Evolutionary conservation across 2,888 invertebrate species (phyloP).

Genomic region (Atethmia centrago): DNA sequence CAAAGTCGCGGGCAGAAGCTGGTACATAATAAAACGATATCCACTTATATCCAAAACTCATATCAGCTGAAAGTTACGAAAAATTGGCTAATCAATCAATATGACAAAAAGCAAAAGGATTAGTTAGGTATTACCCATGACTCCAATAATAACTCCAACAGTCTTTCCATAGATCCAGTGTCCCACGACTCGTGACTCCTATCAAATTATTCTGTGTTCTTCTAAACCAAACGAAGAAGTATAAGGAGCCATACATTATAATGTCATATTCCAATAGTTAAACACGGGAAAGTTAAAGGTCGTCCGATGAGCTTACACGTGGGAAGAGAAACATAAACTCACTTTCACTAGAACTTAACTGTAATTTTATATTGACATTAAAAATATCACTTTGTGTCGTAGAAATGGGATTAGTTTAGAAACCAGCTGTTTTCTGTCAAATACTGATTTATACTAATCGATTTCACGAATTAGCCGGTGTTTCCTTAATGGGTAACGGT

Average conservation of each 20-base stretch:
- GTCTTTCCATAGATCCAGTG: background rate
- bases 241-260: constrained; percentile 37
- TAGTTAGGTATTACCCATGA: background rate
- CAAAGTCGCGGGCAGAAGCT: too few species aligned
- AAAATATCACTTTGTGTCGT: constrained; percentile 62
- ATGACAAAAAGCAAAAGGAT: background rate
- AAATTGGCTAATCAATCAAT: background rate
- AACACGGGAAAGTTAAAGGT: constrained; percentile 60
- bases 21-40: background rate
- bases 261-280: constrained; percentile 45
- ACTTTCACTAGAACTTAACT: constrained; percentile 65
- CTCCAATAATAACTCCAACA: background rate
- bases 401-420: constrained; percentile 60
- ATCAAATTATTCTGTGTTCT: constrained; percentile 38
- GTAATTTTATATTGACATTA: constrained; percentile 63
- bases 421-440: constrained; percentile 59
- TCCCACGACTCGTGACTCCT: constrained; percentile 54
- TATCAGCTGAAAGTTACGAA: too few species aligned
- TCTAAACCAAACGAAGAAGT: constrained; percentile 36
- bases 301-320: constrained; percentile 49
- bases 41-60: background rate
- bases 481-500: constrained; percentile 42
- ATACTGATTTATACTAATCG: constrained; percentile 65
- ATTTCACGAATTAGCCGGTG: constrained; percentile 56
- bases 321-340: constrained; percentile 61